Conservation (phyloP, 1,140 invertebrate genomes). For the Chrysomallon squamiferum region DNA sequence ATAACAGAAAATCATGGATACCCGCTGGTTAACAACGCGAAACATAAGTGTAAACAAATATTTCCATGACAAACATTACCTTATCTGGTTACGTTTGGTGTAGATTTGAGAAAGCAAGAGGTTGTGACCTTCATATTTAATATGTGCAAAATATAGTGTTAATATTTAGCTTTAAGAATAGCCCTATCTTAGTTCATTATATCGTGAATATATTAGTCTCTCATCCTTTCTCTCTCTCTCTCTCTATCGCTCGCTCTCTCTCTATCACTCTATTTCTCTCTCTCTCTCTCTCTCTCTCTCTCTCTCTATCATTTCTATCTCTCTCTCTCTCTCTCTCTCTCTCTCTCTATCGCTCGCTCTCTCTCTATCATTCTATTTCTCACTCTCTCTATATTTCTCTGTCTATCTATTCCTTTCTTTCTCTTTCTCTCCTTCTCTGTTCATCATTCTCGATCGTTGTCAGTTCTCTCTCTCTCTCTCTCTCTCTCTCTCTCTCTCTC, state of each 20-base stretch:
- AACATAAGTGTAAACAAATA: too few relatives aligned
- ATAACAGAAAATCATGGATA: too few relatives aligned
- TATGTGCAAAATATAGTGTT: too few relatives aligned
- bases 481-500: background rate
- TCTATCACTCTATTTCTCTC: background rate
- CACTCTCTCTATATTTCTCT: background rate
- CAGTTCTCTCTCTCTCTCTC: conserved; percentile 7
- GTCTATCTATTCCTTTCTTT: background rate
- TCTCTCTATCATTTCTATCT: background rate
- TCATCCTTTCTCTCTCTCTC: background rate
- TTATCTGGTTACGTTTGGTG: too few relatives aligned
- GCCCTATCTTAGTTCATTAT: too few relatives aligned
- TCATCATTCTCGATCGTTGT: background rate
- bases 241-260: background rate
- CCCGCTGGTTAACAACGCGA: too few relatives aligned
- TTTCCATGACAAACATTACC: too few relatives aligned
- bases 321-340: conserved; percentile 4
- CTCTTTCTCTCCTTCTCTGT: background rate
- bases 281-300: background rate
- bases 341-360: background rate
- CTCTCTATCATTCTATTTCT: conserved; percentile 1
- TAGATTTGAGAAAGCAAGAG: too few relatives aligned
- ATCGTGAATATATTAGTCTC: too few relatives aligned
- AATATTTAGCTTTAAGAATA: too few relatives aligned
- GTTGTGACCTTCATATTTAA: too few relatives aligned